These are phyloP conservation scores for Mesorhabditis belari DNA, from an alignment of 2,888 invertebrate genomes.

Conservation along the genomic window DNA sequence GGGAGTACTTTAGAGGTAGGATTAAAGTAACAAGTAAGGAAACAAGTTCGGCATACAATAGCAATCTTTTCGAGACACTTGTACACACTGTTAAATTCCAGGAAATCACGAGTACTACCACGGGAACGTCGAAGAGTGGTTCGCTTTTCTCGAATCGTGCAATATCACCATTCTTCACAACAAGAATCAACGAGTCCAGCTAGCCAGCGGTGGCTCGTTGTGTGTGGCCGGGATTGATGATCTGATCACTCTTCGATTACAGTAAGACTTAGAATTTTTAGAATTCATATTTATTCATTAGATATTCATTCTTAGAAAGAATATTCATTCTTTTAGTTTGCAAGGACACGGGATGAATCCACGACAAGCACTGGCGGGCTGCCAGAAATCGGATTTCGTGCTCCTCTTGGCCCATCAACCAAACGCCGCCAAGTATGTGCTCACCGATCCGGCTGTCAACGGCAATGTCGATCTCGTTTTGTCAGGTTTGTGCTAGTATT, in stretches of 20 bases:
- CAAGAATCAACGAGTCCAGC: conserved; percentile 12
- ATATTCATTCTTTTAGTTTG: no score
- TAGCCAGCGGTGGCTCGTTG: neutral
- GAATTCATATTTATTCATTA: no score
- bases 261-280: conserved; percentile 36
- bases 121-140: conserved; percentile 55
- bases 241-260: conserved; percentile 47
- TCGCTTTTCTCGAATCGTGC: conserved; percentile 45
- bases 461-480: conserved; percentile 52
- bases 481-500: conserved; percentile 52
- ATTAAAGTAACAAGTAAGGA: no score
- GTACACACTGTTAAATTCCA: no score
- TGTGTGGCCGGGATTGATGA: conserved; percentile 57
- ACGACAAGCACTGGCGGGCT: conserved; percentile 50
- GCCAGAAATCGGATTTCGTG: conserved; percentile 42
- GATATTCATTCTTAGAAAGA: no score
- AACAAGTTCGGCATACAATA: no score
- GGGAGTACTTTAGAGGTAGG: no score
- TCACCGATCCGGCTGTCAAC: conserved; percentile 42
- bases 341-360: conserved; percentile 54
- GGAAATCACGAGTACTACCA: conserved; percentile 57
- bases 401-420: conserved; percentile 57
- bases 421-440: conserved; percentile 52
- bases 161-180: conserved; percentile 43
- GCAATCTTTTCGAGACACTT: no score